Base-by-base conservation (phyloP, 1,140 invertebrate species). In the Neuroterus valhalla region DNA sequence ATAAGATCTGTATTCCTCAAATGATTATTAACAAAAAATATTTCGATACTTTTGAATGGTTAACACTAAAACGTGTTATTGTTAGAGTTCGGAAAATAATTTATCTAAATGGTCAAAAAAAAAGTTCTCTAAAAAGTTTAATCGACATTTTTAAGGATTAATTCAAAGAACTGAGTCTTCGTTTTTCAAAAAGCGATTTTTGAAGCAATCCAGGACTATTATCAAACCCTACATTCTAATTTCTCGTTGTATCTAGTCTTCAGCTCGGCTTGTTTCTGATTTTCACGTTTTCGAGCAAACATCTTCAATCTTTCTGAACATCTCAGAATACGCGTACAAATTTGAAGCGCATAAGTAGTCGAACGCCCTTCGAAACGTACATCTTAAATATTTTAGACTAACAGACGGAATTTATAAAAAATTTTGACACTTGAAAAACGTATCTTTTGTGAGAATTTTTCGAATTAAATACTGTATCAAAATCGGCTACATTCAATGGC, bases 31-130 rank as follows among this genome's bases (percentile, higher is more conserved):
- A 26, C 21, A 31, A 62, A 17, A 62, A 62, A 62, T 62, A 62
- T 31, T 62, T 62, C 55, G 55, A 62, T 62, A 23, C 55, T 4
- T 62, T 62, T 62, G 55, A 12, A 62, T 62, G 3, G 8, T 62
- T 21, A 62, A 62, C 55, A 62, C 55, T 62, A 62, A 62, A 62
- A 62, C 55, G 55, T 62, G 55, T 62, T 62, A 62, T 62, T 62
- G 26, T 26, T 62, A 62, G 15, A 62, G 50, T 14, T 15, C 31
- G 55, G 31, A 31, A 62, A 62, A 38, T n/a, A n/a, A 62, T 62
- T 62, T 11, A 15, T 62, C 26, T 31, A 31, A 15, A 62, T 62
- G 55, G 11, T 62, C 55, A 23, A 62, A 62, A 62, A 62, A 15
- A 62, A 62, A 23, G 14, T 62, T 62, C 21, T 62, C 31, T n/a